These are phyloP conservation scores for Drosophila emarginata DNA, from an alignment of 2,888 invertebrate genomes.

Conservation along the genomic window DNA sequence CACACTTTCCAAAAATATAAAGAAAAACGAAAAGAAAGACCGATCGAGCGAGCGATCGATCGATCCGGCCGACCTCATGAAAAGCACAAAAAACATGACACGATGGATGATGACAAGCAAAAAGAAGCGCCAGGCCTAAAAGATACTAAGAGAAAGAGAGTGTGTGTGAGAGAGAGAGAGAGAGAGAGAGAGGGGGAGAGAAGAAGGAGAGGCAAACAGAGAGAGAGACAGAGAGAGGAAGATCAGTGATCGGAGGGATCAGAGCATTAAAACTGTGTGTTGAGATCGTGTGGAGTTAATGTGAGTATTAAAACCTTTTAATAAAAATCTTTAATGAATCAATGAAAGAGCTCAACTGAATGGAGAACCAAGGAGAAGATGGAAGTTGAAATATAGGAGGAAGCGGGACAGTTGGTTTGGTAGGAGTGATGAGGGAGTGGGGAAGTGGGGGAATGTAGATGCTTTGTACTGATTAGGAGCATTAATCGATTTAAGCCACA, in stretches of 20 bases:
- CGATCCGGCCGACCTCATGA: slow-evolving; percentile 52
- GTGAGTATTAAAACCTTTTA: slow-evolving; percentile 81
- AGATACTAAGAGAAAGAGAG: slow-evolving; percentile 28
- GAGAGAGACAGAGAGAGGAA: not conserved
- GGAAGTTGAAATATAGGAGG: slow-evolving; percentile 1
- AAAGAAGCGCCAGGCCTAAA: slow-evolving; percentile 70
- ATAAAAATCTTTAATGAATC: slow-evolving; percentile 75
- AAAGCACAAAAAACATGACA: slow-evolving; percentile 79
- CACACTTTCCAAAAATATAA: slow-evolving; percentile 66
- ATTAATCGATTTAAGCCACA: slow-evolving; percentile 81
- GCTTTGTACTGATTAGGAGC: slow-evolving; percentile 79
- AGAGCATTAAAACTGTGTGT: slow-evolving; percentile 25
- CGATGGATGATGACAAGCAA: slow-evolving; percentile 79
- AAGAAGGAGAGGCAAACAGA: no score
- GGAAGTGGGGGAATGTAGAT: slow-evolving; percentile 61
- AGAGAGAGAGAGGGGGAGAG: not conserved
- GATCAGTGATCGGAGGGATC: slow-evolving; percentile 49
- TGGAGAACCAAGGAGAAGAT: slow-evolving; percentile 32
- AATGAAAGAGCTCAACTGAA: slow-evolving; percentile 38
- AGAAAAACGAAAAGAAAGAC: slow-evolving; percentile 33
- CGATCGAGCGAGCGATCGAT: not conserved
- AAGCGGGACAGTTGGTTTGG: not conserved
- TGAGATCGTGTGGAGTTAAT: slow-evolving; percentile 81
- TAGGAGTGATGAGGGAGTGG: slow-evolving; percentile 14
- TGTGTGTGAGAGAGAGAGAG: slow-evolving; percentile 38